Conservation (phyloP, 2,888 invertebrate genomes). For the Pyrocoelia pectoralis region DNA sequence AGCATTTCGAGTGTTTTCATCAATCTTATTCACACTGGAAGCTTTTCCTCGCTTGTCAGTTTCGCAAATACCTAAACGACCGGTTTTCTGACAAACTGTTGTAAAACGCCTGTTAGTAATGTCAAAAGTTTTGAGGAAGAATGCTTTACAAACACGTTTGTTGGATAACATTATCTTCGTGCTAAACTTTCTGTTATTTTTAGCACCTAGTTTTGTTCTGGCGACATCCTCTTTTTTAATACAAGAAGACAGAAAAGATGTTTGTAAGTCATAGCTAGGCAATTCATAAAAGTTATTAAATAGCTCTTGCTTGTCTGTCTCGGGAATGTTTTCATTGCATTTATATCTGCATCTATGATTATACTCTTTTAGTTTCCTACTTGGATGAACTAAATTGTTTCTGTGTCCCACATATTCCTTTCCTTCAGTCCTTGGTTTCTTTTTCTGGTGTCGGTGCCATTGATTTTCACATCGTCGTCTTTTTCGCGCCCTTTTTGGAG, state of each 20-base stretch:
- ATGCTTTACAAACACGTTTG: slow-evolving; percentile 22
- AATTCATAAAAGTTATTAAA: background rate
- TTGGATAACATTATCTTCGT: too few species aligned
- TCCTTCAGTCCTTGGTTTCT: background rate
- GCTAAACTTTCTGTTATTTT: background rate
- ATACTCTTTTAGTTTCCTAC: background rate
- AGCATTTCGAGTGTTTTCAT: background rate
- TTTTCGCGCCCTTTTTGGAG: too few species aligned
- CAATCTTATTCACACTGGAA: slow-evolving; percentile 20
- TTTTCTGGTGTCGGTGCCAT: too few species aligned
- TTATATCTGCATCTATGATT: background rate
- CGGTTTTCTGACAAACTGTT: slow-evolving; percentile 24
- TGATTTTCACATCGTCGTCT: too few species aligned
- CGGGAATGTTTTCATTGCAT: background rate
- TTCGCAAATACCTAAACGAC: slow-evolving; percentile 9
- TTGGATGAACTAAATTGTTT: background rate
- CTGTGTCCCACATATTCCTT: background rate
- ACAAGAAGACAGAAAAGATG: background rate
- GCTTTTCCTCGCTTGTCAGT: slow-evolving; percentile 22
- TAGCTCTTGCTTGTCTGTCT: background rate
- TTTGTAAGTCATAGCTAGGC: background rate
- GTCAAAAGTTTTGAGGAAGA: slow-evolving; percentile 28
- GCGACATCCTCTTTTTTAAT: slow-evolving; percentile 8
- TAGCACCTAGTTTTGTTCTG: slow-evolving; percentile 9
- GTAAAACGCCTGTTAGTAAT: slow-evolving; percentile 20